Conservation (phyloP, 2,113 vertebrate species). For the Bubo blakistoni region DNA sequence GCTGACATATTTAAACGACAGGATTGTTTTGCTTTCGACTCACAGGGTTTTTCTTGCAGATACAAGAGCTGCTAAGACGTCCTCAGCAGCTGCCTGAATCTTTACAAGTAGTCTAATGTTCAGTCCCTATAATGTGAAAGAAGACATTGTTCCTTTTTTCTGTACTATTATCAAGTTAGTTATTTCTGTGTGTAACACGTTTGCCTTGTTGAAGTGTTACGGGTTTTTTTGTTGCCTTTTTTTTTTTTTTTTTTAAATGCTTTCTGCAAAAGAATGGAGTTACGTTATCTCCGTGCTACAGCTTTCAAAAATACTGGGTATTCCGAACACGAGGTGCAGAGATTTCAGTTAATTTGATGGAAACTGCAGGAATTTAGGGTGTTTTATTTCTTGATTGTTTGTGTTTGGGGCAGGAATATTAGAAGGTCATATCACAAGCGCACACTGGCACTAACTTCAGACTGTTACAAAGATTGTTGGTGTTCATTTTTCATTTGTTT, state of each 20-base stretch:
- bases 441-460: accelerated
- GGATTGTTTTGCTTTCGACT: conserved; percentile 6
- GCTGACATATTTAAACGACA: background rate
- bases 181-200: background rate
- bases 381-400: background rate
- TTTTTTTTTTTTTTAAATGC: background rate
- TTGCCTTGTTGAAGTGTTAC: background rate
- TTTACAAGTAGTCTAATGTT: conserved; percentile 15
- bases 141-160: conserved; percentile 23
- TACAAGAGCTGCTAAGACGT: conserved; percentile 22
- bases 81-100: conserved; percentile 12
- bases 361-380: background rate
- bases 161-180: background rate
- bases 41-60: background rate
- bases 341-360: background rate
- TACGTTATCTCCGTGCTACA: background rate
- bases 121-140: conserved; percentile 18
- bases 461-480: accelerated
- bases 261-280: background rate
- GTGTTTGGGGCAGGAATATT: background rate
- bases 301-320: background rate
- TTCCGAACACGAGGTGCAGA: background rate
- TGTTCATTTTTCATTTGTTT: background rate
- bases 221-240: background rate
- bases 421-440: accelerated